Evolutionary conservation across 2,797 vertebrate genomes (phyloP), one percentile per base, ranked within the genome.

Genomic region (Enteromius thamalakanensis): DNA sequence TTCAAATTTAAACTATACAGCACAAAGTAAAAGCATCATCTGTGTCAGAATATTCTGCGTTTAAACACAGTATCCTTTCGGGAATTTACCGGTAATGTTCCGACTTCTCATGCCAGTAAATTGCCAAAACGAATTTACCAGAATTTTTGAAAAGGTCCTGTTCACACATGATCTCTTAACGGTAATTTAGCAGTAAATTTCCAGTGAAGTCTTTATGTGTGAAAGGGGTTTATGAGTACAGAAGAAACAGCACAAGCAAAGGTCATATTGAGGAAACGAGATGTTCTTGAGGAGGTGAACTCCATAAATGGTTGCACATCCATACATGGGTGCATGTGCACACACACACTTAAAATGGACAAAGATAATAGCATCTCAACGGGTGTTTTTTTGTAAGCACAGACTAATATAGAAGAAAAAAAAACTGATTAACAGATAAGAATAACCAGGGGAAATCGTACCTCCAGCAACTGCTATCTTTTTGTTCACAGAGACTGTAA

Each of bases 391-490:
- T 32, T 10, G 21, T 42, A 12, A 4, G 29, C 71, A 60, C 17
- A 17, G 37, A 71, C 51, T 17, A 47, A 71, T 45, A 10, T 51
- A 79, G 11, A 9, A 17, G 51, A 17, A 26, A 70, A 42, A 42
- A 49, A 47, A 7, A 12, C 23, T 12, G n/a, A 83, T 42, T 64
- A 34, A 51, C 32, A 29, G 23, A 26, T 32, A 42, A 45, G 34
- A 37, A 83, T 32, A 58, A 45, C 34, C 74, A 82, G 11, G 23
- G 34, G 71, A 12, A 21, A 26, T 87, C 97, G 91, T 98, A 99
- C 98, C 98, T 98, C 97, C 97, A 86, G 97, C 96, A 17, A 98
- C 93, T 86, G 96, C 95, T 0, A 93, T 96, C 92, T 95, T 97
- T 87, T 95, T 95, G 26, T 95, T 95, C 86, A 96, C 96, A 0